Evolutionary conservation across 1,140 invertebrate species (phyloP), one percentile per base, ranked within the genome.

Genomic region (Bombus breviceps): DNA sequence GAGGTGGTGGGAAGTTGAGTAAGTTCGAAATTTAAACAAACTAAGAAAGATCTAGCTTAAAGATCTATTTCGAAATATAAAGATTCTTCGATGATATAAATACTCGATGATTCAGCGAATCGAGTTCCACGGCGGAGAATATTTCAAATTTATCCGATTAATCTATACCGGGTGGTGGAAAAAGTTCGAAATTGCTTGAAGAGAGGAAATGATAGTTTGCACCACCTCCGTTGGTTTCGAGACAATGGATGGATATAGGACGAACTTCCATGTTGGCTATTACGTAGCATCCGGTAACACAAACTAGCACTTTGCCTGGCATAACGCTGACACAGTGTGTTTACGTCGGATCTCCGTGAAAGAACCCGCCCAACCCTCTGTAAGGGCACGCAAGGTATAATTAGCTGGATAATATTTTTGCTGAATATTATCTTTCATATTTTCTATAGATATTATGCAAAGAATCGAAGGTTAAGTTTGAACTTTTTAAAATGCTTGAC

Each of bases 241-340:
- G 86, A 90, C 89, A 90, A 90, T 90, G 79, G 89, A 34, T 71
- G 86, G 86, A 91, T 83, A 87, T 90, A 92, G 89, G 88, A 85
- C 88, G 84, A 85, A 66, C 89, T 88, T 91, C 81, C 89, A 86
- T 71, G 88, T 88, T 82, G 85, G 89, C 92, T 92, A 94, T 94
- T 93, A 93, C 80, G 77, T 86, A 28, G 77, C 90, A 91, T 94
- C 93, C 93, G 93, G 91, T 92, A 92, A 93, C 93, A 94, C 89
- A 93, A 94, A 92, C 92, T 90, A 93, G 93, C 93, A 94, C 93
- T 94, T 93, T 93, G 87, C 86, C 59, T 71, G 82, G 87, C 85
- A 82, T 88, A 88, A 91, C 86, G 89, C 92, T 91, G 91, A 91
- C 92, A 91, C 88, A 87, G 86, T 85, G 74, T 86, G 85, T 91